Base-by-base conservation (phyloP, 1,140 invertebrate species). In the Drosophila santomea region DNA sequence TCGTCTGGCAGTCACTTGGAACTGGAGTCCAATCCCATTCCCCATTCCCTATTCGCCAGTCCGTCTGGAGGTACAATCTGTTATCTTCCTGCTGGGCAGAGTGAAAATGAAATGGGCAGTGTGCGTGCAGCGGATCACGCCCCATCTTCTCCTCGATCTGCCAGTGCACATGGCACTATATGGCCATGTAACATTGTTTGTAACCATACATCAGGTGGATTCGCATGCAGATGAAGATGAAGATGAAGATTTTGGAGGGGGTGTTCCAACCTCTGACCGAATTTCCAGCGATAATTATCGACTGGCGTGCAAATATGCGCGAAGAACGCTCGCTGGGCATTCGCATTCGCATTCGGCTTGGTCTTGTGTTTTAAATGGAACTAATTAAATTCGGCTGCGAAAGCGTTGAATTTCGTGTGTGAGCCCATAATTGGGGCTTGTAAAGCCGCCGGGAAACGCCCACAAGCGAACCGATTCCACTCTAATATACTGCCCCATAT, bases 251-350 rank as follows among this genome's bases (percentile, higher is more conserved):
- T 28, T n/a, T 10, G 28, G 17, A 43, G 60, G 43, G 60, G 60
- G 68, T 76, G 56, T 50, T 55, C 81, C 83, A 88, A 88, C 84
- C 84, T 89, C 80, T 88, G 80, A 88, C 84, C 85, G 84, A 88
- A 89, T 89, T 88, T 88, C 59, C 43, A 78, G 80, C 64, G 84
- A 89, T 84, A 89, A 88, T 84, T 88, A 88, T 89, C 84, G 69
- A 51, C 68, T 89, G 67, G 83, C 83, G 83, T 88, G 83, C 83
- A 88, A 88, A 88, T 88, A 88, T 88, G 83, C 84, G 76, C 72
- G 77, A 80, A 86, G 71, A 76, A 82, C 72, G 57, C 58, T 60
- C 36, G 35, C 47, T 28, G 38, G 25, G 25, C 50, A 35, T n/a
- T 67, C 38, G 61, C 74, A 68, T 68, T 59, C 38, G 28, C 56